Conservation (phyloP, 2,113 vertebrate species). For the Sinocyclocheilus anophthalmus region DNA sequence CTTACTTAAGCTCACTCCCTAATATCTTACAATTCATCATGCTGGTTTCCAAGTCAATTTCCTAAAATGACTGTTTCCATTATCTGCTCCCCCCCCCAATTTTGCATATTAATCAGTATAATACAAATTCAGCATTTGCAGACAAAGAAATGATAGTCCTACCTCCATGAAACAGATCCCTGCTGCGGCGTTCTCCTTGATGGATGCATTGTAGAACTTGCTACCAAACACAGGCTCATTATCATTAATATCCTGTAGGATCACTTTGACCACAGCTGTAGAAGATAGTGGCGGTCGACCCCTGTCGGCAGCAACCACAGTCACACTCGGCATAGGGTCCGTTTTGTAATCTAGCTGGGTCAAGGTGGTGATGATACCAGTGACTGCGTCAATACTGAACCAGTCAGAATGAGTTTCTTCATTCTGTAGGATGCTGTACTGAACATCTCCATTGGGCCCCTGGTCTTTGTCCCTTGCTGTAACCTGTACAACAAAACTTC, state of each 20-base stretch:
- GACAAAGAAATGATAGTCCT: conserved; percentile 44
- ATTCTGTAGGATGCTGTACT: conserved; percentile 77
- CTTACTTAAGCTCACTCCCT: conserved; percentile 61
- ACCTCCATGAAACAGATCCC: conserved; percentile 89
- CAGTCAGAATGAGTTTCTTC: conserved; percentile 72
- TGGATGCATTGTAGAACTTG: conserved; percentile 84
- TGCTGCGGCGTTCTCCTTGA: conserved; percentile 78
- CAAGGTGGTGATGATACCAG: conserved; percentile 83
- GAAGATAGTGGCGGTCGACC: conserved; percentile 79
- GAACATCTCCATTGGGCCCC: conserved; percentile 82
- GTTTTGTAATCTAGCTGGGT: conserved; percentile 82
- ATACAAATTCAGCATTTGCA: not conserved
- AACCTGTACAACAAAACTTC: conserved; percentile 86
- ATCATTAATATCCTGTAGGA: conserved; percentile 86
- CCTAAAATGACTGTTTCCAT: conserved; percentile 41
- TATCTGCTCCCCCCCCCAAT: not conserved
- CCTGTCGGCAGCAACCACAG: conserved; percentile 78
- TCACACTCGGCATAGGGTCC: conserved; percentile 79
- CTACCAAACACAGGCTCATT: conserved; percentile 84
- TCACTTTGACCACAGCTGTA: conserved; percentile 78
- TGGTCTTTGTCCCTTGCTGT: conserved; percentile 85
- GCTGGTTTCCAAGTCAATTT: conserved; percentile 43
- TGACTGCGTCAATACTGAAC: conserved; percentile 82
- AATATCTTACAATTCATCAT: conserved; percentile 59
- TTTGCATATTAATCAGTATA: not conserved